Conservation (phyloP, 2,113 vertebrate species). For the Otolemur garnettii region DNA sequence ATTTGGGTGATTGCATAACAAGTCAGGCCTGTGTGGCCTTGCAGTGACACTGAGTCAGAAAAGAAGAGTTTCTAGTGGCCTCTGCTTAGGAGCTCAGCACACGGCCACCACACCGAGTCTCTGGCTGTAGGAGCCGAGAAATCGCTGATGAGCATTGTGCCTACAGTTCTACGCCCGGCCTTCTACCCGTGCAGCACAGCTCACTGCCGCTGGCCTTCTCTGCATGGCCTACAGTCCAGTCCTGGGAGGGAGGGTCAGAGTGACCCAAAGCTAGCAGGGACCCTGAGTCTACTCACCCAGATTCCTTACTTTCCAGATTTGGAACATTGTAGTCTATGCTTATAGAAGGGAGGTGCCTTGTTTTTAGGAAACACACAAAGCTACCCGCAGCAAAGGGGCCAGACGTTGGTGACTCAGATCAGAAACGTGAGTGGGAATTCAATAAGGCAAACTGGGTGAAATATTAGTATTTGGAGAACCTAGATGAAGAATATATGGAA, state of each 20-base stretch:
- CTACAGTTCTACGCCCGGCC: fast-evolving
- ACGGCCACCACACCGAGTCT: too few relatives aligned
- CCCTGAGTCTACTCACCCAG: fast-evolving
- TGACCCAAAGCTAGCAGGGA: neutral
- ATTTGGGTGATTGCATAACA: too few relatives aligned
- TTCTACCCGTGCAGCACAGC: neutral
- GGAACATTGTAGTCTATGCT: neutral
- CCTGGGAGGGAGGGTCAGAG: neutral
- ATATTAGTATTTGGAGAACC: neutral
- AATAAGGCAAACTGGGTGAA: neutral
- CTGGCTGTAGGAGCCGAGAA: neutral
- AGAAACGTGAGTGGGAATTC: neutral
- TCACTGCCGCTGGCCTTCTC: fast-evolving
- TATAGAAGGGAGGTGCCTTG: neutral
- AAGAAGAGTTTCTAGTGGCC: neutral
- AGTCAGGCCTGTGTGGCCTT: neutral
- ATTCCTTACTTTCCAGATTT: neutral
- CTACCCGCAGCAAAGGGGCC: neutral
- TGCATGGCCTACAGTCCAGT: fast-evolving
- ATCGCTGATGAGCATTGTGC: neutral
- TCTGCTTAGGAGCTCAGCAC: neutral
- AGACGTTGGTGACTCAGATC: neutral
- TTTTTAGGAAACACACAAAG: neutral
- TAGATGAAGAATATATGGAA: neutral
- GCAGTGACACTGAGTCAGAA: fast-evolving